These are phyloP conservation scores for Siniperca chuatsi DNA, from an alignment of 2,113 vertebrate genomes.

Conservation along the genomic window DNA sequence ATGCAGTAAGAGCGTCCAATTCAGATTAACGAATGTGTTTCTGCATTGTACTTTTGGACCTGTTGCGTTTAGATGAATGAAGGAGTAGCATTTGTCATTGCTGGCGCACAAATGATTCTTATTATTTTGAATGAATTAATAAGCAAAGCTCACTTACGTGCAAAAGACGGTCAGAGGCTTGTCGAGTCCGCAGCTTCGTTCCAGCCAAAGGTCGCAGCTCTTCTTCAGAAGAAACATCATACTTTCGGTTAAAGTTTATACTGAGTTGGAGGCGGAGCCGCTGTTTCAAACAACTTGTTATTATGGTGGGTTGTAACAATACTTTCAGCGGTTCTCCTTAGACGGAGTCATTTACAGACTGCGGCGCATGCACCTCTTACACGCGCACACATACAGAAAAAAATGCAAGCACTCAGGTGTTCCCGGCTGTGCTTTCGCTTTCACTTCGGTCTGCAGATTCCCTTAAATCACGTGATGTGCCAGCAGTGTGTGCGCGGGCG, in stretches of 20 bases:
- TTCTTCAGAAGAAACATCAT: not conserved
- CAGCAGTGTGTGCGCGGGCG: not conserved
- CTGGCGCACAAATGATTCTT: not conserved
- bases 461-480: slow-evolving; percentile 77
- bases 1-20: not conserved
- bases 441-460: slow-evolving; percentile 25
- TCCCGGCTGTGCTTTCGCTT: not conserved
- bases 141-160: slow-evolving; percentile 6
- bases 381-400: no score
- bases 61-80: not conserved
- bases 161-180: not conserved
- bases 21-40: not conserved
- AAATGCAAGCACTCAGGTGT: slow-evolving; percentile 7
- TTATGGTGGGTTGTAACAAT: rapidly evolving
- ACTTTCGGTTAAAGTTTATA: slow-evolving; percentile 39
- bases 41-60: not conserved
- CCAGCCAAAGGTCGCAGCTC: not conserved
- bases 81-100: not conserved
- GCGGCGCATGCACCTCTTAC: no score
- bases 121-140: not conserved
- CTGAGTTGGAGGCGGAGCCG: not conserved
- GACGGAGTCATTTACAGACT: no score
- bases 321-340: not conserved
- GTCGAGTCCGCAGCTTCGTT: not conserved
- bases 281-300: no score